A percentile compares a stretch with the other conserved stretches of the same genome.
phyloP scores from a whole-genome alignment of 2,888 invertebrate genomes.

The Tenthredo amoena region DNA sequence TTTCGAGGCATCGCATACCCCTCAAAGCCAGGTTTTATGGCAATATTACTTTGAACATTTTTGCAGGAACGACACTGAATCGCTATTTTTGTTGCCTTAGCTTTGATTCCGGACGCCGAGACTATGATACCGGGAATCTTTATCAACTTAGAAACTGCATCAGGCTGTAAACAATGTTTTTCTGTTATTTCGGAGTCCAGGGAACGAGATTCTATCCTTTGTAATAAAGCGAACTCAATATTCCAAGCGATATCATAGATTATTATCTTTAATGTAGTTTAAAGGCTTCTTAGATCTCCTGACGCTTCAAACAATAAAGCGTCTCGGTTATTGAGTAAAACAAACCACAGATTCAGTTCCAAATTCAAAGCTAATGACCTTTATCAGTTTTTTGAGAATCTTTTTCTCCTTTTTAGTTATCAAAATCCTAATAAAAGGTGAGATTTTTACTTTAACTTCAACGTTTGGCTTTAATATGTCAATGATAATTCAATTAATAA shows the following conservation, averaged over 20 bases:
- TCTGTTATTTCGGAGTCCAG: background rate
- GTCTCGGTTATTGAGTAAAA: too few relatives aligned
- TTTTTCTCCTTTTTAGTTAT: too few relatives aligned
- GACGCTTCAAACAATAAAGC: too few relatives aligned
- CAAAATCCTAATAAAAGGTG: too few relatives aligned
- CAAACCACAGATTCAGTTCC: too few relatives aligned
- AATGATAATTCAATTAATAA: too few relatives aligned
- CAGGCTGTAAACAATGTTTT: conserved; percentile 84
- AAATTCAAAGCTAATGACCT: background rate
- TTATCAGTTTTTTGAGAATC: background rate
- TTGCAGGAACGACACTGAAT: conserved; percentile 97
- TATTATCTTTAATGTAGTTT: background rate
- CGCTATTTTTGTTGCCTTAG: conserved; percentile 96
- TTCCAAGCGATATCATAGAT: background rate
- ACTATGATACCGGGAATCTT: conserved; percentile 98
- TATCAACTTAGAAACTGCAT: conserved; percentile 94
- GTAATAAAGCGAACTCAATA: background rate
- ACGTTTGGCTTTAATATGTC: too few relatives aligned
- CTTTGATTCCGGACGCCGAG: conserved; percentile 94
- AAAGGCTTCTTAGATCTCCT: too few relatives aligned
- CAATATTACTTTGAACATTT: conserved; percentile 92
- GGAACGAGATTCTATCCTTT: background rate
- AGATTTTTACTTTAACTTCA: too few relatives aligned
- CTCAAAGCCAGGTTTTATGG: conserved; percentile 96
- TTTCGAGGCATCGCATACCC: conserved; percentile 97